phyloP scores from a whole-genome alignment of 2,888 invertebrate species.

The Plagodis dolabraria region DNA sequence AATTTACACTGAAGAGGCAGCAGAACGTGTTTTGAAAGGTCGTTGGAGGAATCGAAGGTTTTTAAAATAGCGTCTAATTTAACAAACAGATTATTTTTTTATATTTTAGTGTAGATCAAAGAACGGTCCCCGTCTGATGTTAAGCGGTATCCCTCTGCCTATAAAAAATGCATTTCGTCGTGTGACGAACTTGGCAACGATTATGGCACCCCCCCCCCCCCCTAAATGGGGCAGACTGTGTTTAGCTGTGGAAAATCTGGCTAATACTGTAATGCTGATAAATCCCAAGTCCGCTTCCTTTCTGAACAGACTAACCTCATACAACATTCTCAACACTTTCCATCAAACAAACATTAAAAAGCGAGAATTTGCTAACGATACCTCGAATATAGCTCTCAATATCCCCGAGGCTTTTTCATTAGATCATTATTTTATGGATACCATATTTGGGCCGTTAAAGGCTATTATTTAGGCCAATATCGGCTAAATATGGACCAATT shows the following conservation, averaged over 20 bases:
- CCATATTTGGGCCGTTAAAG: slow-evolving; percentile 70
- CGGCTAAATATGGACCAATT: slow-evolving; percentile 42
- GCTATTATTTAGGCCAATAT: slow-evolving; percentile 71
- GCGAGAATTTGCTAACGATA: slow-evolving; percentile 49
- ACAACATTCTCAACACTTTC: slow-evolving; percentile 3
- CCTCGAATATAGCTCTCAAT: slow-evolving; percentile 33
- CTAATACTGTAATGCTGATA: no score
- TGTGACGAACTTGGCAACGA: no score
- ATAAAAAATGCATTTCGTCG: not conserved
- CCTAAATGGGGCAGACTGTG: no score
- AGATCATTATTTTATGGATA: slow-evolving; percentile 78
- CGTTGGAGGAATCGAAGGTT: no score
- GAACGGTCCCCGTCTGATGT: not conserved
- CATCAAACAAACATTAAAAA: slow-evolving; percentile 30
- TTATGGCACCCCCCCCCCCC: no score
- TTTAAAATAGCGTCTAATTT: no score
- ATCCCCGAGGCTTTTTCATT: slow-evolving; percentile 49
- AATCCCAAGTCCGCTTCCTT: no score
- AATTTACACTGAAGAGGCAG: not conserved
- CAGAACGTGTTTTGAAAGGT: not conserved
- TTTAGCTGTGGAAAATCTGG: no score
- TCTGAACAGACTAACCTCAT: not conserved
- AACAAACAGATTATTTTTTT: no score
- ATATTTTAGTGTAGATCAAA: no score
- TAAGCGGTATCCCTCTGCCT: not conserved